phyloP scores from a whole-genome alignment of 2,113 vertebrate genomes.

The Tachuris rubrigastra region DNA sequence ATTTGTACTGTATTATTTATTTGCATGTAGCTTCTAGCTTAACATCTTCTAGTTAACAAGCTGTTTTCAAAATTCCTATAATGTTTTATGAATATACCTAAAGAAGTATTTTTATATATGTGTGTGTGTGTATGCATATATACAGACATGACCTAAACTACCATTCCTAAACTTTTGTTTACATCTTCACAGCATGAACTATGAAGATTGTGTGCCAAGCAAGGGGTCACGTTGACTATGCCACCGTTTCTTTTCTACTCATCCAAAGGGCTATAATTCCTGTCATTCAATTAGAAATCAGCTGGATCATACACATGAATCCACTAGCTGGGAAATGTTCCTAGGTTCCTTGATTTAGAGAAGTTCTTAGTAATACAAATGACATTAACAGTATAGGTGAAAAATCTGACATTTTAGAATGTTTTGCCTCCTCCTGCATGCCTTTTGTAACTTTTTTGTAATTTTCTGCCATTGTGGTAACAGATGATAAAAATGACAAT shows the following conservation, averaged over 20 bases:
- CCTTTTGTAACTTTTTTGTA: not conserved
- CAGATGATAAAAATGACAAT: not conserved
- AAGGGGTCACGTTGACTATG: not conserved
- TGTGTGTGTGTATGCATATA: not conserved
- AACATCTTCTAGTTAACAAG: not conserved
- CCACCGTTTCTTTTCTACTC: not conserved
- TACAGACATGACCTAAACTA: not conserved
- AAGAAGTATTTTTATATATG: not conserved
- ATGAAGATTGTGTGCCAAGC: not conserved
- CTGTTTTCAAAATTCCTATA: not conserved
- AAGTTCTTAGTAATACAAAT: not conserved
- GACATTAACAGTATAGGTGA: not conserved
- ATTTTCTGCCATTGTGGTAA: not conserved
- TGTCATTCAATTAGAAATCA: not conserved
- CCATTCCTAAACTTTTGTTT: not conserved
- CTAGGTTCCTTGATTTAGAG: not conserved
- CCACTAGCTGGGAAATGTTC: not conserved
- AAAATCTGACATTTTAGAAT: not conserved
- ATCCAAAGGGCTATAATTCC: not conserved
- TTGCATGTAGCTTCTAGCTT: not conserved
- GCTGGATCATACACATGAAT: not conserved
- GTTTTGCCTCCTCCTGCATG: not conserved
- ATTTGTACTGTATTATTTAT: not conserved
- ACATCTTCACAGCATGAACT: not conserved
- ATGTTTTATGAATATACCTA: not conserved